phyloP scores from a whole-genome alignment of 2,888 invertebrate genomes.

The Nomada ferruginata region DNA sequence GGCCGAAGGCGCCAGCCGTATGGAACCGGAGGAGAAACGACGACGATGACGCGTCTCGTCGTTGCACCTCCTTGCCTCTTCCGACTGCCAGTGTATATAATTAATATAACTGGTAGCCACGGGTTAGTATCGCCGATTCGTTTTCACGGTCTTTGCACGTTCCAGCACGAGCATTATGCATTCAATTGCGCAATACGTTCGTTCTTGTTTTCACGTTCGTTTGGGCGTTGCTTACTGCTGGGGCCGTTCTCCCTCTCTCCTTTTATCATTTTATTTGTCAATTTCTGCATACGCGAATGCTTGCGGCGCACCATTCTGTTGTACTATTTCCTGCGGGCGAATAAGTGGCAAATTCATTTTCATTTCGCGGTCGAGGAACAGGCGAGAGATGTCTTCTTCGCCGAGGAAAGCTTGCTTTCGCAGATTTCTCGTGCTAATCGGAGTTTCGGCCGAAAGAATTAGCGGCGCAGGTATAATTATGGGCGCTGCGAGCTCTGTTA shows the following conservation, averaged over 20 bases:
- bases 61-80: background rate
- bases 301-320: no score
- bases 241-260: background rate
- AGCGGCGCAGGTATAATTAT: no score
- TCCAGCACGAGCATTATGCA: slow-evolving; percentile 24
- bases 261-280: no score
- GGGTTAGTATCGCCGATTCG: slow-evolving; percentile 13
- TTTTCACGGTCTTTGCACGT: slow-evolving; percentile 48
- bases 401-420: no score
- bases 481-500: background rate
- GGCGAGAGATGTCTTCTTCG: no score
- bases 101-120: slow-evolving; percentile 41
- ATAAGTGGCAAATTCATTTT: no score
- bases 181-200: slow-evolving; percentile 45
- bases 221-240: slow-evolving; percentile 16
- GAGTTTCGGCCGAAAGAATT: no score
- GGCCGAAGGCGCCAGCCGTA: slow-evolving; percentile 43
- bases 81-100: slow-evolving; percentile 24
- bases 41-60: slow-evolving; percentile 15
- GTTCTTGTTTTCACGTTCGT: slow-evolving; percentile 15
- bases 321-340: no score
- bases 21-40: background rate
- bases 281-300: no score
- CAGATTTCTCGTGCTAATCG: no score
- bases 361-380: no score